These are phyloP conservation scores for Calliphora vicina DNA, from an alignment of 1,140 invertebrate genomes.

Conservation along the genomic window DNA sequence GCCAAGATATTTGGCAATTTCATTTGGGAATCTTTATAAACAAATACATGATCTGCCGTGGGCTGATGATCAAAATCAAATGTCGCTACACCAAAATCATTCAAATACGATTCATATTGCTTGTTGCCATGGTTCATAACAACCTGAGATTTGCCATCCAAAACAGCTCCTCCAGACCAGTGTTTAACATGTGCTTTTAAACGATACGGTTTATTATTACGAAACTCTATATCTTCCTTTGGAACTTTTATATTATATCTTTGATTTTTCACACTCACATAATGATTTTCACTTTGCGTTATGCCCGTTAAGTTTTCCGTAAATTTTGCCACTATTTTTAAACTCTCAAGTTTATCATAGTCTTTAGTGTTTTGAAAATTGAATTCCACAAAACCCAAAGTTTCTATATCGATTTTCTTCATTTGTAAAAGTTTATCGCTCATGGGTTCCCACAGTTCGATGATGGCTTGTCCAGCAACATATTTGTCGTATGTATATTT, in stretches of 20 bases:
- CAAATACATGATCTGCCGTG: slow-evolving; percentile 62
- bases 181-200: background rate
- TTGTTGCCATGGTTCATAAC: background rate
- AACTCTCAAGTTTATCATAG: background rate
- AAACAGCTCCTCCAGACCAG: background rate
- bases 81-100: slow-evolving; percentile 86
- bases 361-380: slow-evolving; percentile 72
- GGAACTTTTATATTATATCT: background rate
- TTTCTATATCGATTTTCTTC: slow-evolving; percentile 67
- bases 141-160: background rate
- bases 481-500: slow-evolving; percentile 76
- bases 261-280: background rate
- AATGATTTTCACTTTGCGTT: background rate
- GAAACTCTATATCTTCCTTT: background rate
- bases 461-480: slow-evolving; percentile 77
- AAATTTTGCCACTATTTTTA: background rate
- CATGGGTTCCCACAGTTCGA: slow-evolving; percentile 64
- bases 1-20: background rate
- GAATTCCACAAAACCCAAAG: slow-evolving; percentile 71
- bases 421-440: background rate
- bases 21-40: background rate
- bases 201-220: background rate
- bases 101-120: background rate
- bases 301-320: background rate
- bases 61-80: slow-evolving; percentile 82